Conservation (phyloP, 2,888 invertebrate species). For the Clepsis dumicolana region DNA sequence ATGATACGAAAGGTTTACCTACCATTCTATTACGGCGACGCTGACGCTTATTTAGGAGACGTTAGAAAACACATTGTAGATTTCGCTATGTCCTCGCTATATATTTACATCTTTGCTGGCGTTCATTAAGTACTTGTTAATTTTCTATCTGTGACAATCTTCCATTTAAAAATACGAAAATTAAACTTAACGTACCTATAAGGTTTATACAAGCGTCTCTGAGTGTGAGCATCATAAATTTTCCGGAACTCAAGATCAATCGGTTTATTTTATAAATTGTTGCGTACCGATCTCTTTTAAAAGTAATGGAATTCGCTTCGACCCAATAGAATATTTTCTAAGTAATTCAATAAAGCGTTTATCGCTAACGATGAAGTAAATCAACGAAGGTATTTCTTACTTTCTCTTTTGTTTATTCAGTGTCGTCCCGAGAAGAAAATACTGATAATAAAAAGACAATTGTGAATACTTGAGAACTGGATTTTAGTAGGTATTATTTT, state of each 20-base stretch:
- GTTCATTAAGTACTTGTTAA: too few species aligned
- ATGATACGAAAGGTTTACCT: too few species aligned
- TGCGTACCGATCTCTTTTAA: background rate
- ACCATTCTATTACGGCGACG: too few species aligned
- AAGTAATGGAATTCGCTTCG: background rate
- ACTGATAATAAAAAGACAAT: background rate
- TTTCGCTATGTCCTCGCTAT: too few species aligned
- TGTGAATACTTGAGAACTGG: background rate
- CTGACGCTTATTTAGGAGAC: too few species aligned
- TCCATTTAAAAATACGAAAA: too few species aligned
- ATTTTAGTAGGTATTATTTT: background rate
- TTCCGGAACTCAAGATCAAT: background rate
- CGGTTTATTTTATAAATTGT: background rate
- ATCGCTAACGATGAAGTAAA: conserved; percentile 15
- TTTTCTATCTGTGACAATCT: too few species aligned
- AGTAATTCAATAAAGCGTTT: background rate
- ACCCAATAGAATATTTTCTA: conserved; percentile 4
- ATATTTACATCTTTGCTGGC: too few species aligned
- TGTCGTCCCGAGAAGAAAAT: background rate
- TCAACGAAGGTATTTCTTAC: background rate
- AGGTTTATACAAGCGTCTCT: too few species aligned
- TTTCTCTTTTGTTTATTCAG: conserved; percentile 8
- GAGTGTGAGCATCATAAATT: background rate
- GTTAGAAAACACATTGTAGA: too few species aligned
- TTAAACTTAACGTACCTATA: too few species aligned